Base-by-base conservation (phyloP, 2,797 vertebrate genomes). In the Brotula barbata region DNA sequence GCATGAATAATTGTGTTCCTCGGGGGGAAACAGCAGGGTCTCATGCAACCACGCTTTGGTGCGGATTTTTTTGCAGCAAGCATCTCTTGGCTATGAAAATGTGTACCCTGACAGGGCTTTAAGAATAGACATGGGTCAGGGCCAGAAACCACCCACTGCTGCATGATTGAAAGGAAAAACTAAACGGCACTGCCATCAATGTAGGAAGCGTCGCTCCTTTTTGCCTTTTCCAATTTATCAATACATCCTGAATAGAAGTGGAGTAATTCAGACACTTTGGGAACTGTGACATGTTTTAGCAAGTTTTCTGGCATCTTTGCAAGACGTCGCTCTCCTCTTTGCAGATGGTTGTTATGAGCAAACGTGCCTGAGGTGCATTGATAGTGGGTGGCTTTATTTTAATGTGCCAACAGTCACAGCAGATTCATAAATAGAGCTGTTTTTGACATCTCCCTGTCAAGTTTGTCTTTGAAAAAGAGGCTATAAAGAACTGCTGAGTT, bases 11-110 rank as follows among this genome's bases (percentile, higher is more conserved):
- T 75, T 56, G 34, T 58, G 42, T 51, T 76, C 58, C 68, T 57
- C 22, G 20, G 70, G 51, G 77, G 46, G n/a, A 42, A 67, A 60
- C 60, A 68, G 36, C 60, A 34, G 46, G 23, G 31, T 40, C 75
- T 78, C 58, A 72, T 68, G 75, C 55, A 65, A 23, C 12, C 28
- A 9, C 74, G 64, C 63, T 46, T 78, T 58, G 54, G 62, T 74
- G 45, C 47, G 57, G 49, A 63, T 78, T 79, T 71, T 65, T n/a
- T n/a, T n/a, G n/a, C n/a, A 37, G 63, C 55, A 64, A 50, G 65
- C 66, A 42, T n/a, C 48, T 71, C 63, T 49, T 71, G 19, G 20
- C 21, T 15, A 40, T 80, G 52, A 68, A 77, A 70, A 73, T 62
- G n/a, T 57, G 20, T 16, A n/a, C 25, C n/a, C 6, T 22, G 12